phyloP scores from a whole-genome alignment of 2,797 vertebrate genomes.

The Lagocephalus sceleratus region DNA sequence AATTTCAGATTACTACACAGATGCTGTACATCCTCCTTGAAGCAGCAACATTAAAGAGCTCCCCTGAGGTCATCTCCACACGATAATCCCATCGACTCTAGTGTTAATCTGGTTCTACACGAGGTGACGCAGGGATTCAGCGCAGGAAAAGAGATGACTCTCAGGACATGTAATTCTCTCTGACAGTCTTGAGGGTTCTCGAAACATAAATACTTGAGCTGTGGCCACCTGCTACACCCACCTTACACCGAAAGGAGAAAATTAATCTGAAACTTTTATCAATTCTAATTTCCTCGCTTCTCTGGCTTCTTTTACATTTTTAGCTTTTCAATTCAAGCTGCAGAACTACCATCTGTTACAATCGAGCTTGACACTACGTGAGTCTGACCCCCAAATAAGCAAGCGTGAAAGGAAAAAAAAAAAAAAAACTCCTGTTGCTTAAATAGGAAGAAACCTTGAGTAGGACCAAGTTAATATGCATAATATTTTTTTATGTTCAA shows the following conservation, averaged over 20 bases:
- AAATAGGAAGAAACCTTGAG: too few species aligned
- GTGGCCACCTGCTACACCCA: slow-evolving; percentile 34
- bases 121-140: slow-evolving; percentile 20
- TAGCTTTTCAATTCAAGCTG: too few species aligned
- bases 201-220: slow-evolving; percentile 31
- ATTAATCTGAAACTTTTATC: not conserved
- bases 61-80: slow-evolving; percentile 31
- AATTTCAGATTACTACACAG: not conserved
- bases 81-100: slow-evolving; percentile 51
- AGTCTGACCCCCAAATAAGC: too few species aligned
- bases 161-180: slow-evolving; percentile 32
- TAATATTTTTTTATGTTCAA: too few species aligned
- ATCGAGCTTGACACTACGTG: too few species aligned
- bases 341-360: too few species aligned
- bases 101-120: slow-evolving; percentile 52
- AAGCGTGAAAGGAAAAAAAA: too few species aligned
- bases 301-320: too few species aligned
- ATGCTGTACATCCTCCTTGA: not conserved
- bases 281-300: too few species aligned
- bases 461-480: too few species aligned
- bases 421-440: too few species aligned
- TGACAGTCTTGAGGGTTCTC: slow-evolving; percentile 26
- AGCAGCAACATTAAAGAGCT: slow-evolving; percentile 26
- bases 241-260: slow-evolving; percentile 1
- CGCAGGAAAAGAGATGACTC: slow-evolving; percentile 13